A percentile compares a stretch with the other conserved stretches of the same genome.
Conservation (phyloP, 2,797 vertebrate genomes). For the Numenius phaeopus region DNA sequence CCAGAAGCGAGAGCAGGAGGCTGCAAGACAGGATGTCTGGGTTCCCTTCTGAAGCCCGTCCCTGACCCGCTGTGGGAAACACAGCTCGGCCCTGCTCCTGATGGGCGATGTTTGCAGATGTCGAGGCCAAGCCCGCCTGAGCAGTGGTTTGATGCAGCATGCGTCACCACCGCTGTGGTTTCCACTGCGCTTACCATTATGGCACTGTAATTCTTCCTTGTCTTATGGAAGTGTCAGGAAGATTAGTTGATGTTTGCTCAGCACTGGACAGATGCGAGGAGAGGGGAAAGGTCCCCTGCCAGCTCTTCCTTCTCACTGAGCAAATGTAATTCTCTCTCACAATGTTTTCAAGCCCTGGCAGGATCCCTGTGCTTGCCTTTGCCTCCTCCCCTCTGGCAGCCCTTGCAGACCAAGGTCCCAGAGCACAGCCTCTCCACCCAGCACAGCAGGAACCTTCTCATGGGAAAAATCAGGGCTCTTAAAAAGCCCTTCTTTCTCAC, state of each 20-base stretch:
- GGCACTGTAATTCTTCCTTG: neutral
- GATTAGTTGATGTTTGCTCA: slow-evolving; percentile 42
- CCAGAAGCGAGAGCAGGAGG: neutral
- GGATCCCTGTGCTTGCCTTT: neutral
- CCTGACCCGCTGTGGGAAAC: slow-evolving; percentile 1
- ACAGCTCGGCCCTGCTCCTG: neutral
- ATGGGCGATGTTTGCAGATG: neutral
- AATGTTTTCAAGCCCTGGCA: neutral
- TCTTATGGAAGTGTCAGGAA: slow-evolving; percentile 9
- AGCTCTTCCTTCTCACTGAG: slow-evolving; percentile 25
- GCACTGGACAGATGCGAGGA: neutral
- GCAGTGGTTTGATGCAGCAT: neutral
- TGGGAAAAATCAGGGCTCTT: neutral
- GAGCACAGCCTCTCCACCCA: neutral
- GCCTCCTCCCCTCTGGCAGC: neutral
- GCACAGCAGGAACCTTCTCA: neutral
- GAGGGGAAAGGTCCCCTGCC: neutral
- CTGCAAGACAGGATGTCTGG: slow-evolving; percentile 45
- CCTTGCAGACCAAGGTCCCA: neutral
- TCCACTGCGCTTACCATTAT: neutral
- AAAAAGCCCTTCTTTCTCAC: neutral
- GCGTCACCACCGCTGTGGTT: neutral
- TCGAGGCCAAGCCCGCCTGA: neutral
- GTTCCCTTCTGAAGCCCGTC: slow-evolving; percentile 7
- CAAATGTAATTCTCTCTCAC: neutral